Conservation (phyloP, 2,797 vertebrate species). For the Gallinago stenura region DNA sequence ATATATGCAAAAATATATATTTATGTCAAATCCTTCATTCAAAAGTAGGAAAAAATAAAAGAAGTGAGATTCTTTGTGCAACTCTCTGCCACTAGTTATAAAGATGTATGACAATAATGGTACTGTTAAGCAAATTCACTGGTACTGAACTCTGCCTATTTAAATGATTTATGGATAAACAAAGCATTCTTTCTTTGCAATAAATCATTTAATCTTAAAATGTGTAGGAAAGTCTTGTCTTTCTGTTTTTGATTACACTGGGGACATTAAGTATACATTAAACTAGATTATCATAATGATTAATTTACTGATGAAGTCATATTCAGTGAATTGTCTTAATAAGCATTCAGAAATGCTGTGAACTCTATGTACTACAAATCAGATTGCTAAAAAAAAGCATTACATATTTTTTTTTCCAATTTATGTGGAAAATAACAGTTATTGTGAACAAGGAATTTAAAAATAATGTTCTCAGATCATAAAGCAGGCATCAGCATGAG, state of each 20-base stretch:
- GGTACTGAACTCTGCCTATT: neutral
- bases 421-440: neutral
- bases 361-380: neutral
- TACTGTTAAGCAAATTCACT: neutral
- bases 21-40: neutral
- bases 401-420: neutral
- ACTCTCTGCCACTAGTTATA: neutral
- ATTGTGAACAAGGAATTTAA: neutral
- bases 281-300: neutral
- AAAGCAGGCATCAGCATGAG: neutral
- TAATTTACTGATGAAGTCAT: neutral
- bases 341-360: neutral
- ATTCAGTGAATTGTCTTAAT: neutral
- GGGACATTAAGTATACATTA: neutral
- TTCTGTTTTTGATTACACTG: neutral
- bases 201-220: neutral
- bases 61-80: neutral
- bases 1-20: neutral
- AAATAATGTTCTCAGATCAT: neutral
- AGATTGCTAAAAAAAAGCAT: neutral
- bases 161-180: neutral
- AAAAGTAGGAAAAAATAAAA: neutral
- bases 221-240: neutral
- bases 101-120: neutral
- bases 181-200: neutral